Base-by-base conservation (phyloP, 2,888 invertebrate species). In the Euzetes globulus region DNA sequence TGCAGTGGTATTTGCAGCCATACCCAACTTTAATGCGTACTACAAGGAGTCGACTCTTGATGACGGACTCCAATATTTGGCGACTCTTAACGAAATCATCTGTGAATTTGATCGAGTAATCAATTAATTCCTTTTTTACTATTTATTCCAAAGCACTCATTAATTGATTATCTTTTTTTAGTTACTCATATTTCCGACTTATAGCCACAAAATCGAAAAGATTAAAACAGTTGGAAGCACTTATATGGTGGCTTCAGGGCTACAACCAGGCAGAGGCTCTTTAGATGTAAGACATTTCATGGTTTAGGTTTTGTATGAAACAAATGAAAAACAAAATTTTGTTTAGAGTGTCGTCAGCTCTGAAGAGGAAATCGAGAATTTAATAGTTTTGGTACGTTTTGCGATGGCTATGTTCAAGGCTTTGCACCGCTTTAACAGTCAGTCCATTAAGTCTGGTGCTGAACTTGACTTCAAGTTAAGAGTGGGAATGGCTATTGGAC, bases 1-100 rank as follows among this genome's bases (percentile, higher is more conserved):
- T 76, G 94, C 93, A 0, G 97, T 98, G 11, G 96, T 97, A 96
- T 98, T 98, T 82, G 96, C 97, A 0, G 95, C 95, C 1, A 98
- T 98, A 79, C 96, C 97, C 9, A 97, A 97, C 84, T 98, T 96
- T 41, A 58, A 55, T 15, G 47, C 72, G 19, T 78, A 77, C 55
- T 79, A 79, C 74, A 76, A 77, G 7, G 79, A 79, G 52, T 77
- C 75, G 4, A 55, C 76, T 15, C 78, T 77, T 41, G 78, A 78
- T 15, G 76, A 78, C 72, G 79, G 79, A 4, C 25, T 78, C 13
- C 77, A 78, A 50, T 79, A 78, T 19, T 73, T 79, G n/a, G 77
- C 75, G 72, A 75, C 78, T 9, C 76, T 79, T 19, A 79, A 79
- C 52, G 79, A 79, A 58, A 79, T 79, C 55, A 79, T 79, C 17